Conservation (phyloP, 2,113 vertebrate species). For the Dicrurus megarhynchus region DNA sequence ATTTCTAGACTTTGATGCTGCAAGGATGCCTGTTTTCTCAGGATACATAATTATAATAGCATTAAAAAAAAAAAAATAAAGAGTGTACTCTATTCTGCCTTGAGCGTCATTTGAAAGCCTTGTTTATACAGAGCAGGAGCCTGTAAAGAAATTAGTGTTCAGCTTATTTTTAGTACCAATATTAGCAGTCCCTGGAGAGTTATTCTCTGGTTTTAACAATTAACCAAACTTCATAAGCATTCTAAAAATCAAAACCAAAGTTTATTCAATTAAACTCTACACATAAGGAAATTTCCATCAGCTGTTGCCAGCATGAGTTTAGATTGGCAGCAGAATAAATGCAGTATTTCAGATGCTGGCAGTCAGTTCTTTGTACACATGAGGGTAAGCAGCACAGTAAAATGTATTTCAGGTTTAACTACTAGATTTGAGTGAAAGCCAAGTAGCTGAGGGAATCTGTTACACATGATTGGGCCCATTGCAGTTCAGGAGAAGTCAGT, state of each 20-base stretch:
- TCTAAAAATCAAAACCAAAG: not conserved
- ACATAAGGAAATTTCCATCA: not conserved
- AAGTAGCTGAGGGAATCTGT: not conserved
- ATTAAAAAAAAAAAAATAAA: not conserved
- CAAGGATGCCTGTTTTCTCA: not conserved
- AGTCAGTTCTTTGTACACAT: not conserved
- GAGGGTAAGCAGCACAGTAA: not conserved
- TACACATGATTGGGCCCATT: not conserved
- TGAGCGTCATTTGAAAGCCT: not conserved
- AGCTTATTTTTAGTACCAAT: not conserved
- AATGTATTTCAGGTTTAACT: not conserved
- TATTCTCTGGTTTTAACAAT: not conserved
- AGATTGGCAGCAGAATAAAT: not conserved
- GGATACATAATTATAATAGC: not conserved
- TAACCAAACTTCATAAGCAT: not conserved
- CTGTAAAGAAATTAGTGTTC: not conserved
- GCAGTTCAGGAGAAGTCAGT: not conserved
- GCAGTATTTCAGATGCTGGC: not conserved
- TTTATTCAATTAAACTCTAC: not conserved
- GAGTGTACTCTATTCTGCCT: not conserved
- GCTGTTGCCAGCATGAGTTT: not conserved
- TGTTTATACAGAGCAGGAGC: not conserved
- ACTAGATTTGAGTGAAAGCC: not conserved
- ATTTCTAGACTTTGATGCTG: not conserved
- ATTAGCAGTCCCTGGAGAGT: not conserved